Base-by-base conservation (phyloP, 2,113 vertebrate species). In the Catharus fuscescens region DNA sequence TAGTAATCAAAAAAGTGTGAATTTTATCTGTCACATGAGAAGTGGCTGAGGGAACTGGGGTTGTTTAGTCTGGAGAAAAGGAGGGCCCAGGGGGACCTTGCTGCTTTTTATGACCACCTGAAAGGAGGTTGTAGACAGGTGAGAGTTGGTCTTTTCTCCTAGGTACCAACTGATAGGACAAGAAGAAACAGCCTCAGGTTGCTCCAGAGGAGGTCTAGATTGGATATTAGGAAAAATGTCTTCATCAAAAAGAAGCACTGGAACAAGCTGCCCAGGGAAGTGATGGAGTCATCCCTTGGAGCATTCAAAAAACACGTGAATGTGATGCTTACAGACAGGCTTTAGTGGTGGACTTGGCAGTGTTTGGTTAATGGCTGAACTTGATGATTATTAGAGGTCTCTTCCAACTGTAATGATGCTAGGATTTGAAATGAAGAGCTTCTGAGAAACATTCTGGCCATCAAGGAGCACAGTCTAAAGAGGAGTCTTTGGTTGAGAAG, bases 271-370 rank as follows among this genome's bases (percentile, higher is more conserved):
- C 34, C 34, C 18, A 36, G 6, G 54, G 64, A 48, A 62, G 40
- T 32, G n/a, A 9, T 82, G 71, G 34, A 42, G 40, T 62, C 48
- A 24, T 56, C 15, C 31, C 31, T 36, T 26, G 14, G 13, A 76
- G 12, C 11, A 26, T 42, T 56, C 4, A 48, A 23, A 66, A 47
- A 34, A 0, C 5, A 3, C 0, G 0, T 2, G 20, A 24, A 2
- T 48, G n/a, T 42, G 48, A 7, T 60, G 26, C 56, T 77, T 36
- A 28, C 14, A 18, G 56, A 18, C 0, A 0, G 14, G 47, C 24
- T n/a, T 59, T 73, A 29, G 23, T 38, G 32, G 24, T 25, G 14
- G 25, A 42, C 24, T 20, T 54, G n/a, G 48, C 17, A 42, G 25
- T 23, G 5, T 61, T 54, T 29, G 47, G 18, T 62, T 56, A 48